Conservation (phyloP, 2,797 vertebrate species). For the Fistularia tabacaria region DNA sequence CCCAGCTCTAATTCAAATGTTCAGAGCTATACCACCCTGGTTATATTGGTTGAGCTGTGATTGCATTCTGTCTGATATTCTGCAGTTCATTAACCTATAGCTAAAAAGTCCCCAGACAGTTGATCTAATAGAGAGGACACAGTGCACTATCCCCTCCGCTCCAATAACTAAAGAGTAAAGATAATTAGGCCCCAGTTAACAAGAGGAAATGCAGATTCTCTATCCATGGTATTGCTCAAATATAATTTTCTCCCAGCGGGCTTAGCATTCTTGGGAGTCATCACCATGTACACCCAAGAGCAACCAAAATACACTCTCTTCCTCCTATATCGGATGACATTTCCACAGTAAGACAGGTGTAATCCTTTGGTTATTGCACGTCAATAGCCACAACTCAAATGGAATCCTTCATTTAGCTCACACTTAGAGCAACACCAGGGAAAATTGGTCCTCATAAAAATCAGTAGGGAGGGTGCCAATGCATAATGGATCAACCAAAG, state of each 20-base stretch:
- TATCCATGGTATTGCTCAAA: slow-evolving; percentile 63
- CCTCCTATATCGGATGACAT: slow-evolving; percentile 57
- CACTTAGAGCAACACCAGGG: slow-evolving; percentile 40
- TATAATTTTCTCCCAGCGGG: slow-evolving; percentile 73
- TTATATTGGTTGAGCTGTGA: slow-evolving; percentile 67
- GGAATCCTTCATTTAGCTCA: slow-evolving; percentile 61
- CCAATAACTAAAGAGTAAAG: slow-evolving; percentile 73
- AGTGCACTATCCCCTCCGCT: slow-evolving; percentile 58
- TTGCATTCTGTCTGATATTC: slow-evolving; percentile 65
- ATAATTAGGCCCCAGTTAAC: slow-evolving; percentile 76
- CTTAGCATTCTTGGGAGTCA: slow-evolving; percentile 57
- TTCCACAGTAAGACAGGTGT: slow-evolving; percentile 51
- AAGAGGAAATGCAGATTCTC: slow-evolving; percentile 65
- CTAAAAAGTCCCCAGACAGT: slow-evolving; percentile 72
- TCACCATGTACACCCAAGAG: slow-evolving; percentile 44
- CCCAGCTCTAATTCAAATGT: slow-evolving; percentile 30
- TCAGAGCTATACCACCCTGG: slow-evolving; percentile 50
- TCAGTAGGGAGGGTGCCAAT: slow-evolving; percentile 28
- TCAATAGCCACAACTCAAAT: slow-evolving; percentile 62
- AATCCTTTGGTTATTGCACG: slow-evolving; percentile 64
- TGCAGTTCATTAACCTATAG: slow-evolving; percentile 79
- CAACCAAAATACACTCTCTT: slow-evolving; percentile 36
- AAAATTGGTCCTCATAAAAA: slow-evolving; percentile 58
- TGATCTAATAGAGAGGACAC: slow-evolving; percentile 71
- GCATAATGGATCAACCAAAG: slow-evolving; percentile 68